Evolutionary conservation across 1,140 invertebrate genomes (phyloP).

Genomic region (Diploscapter pachys): DNA sequence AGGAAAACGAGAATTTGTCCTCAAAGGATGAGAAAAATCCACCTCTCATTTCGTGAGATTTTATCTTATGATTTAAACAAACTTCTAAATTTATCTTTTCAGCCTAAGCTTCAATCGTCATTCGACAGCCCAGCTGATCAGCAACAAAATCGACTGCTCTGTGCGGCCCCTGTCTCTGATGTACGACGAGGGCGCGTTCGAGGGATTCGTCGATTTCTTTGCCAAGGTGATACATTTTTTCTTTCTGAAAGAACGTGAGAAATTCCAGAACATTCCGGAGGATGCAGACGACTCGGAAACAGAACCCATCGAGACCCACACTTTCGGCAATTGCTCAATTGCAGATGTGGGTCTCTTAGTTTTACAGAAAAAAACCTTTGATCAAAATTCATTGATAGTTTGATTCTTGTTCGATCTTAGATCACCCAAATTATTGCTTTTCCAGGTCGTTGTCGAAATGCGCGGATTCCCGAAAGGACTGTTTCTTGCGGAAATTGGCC

Average conservation of each 20-base stretch:
- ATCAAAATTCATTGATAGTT: background rate
- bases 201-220: slow-evolving; percentile 43
- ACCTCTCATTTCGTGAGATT: slow-evolving; percentile 15
- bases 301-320: slow-evolving; percentile 22
- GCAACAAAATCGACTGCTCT: slow-evolving; percentile 45
- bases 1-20: slow-evolving; percentile 19
- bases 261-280: background rate
- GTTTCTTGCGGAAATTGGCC: too few relatives aligned
- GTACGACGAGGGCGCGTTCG: slow-evolving; percentile 50
- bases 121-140: slow-evolving; percentile 44
- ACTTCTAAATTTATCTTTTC: slow-evolving; percentile 31
- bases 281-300: background rate
- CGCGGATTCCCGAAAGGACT: too few relatives aligned
- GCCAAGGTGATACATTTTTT: slow-evolving; percentile 15
- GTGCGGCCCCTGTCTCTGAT: slow-evolving; percentile 45
- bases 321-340: slow-evolving; percentile 22
- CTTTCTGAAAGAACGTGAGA: background rate
- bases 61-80: background rate
- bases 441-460: too few relatives aligned
- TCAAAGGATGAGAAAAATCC: slow-evolving; percentile 13
- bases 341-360: slow-evolving; percentile 8
- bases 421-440: too few relatives aligned
- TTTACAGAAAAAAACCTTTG: slow-evolving; percentile 2
- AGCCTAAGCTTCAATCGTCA: slow-evolving; percentile 49
- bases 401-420: too few relatives aligned